Percentiles rank a stretch among this genome's conserved stretches.
phyloP scores from a whole-genome alignment of 2,113 vertebrate species.

The Nothobranchius furzeri region DNA sequence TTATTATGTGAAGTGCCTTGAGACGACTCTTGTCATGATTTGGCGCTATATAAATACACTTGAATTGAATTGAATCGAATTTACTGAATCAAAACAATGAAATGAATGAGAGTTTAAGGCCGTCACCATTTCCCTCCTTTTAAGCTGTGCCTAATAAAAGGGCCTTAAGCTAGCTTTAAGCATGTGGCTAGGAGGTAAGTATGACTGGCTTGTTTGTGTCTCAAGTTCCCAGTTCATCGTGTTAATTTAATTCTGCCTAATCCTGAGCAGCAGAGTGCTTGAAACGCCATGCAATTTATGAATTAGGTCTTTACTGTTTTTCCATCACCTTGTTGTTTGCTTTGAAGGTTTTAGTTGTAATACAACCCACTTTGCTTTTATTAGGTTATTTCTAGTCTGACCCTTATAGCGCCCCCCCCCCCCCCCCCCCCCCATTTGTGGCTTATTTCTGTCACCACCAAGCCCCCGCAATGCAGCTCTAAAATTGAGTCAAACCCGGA shows the following conservation, averaged over 20 bases:
- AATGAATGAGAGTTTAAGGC: neutral
- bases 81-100: too few relatives aligned
- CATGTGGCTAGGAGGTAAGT: neutral
- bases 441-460: slow-evolving; percentile 44
- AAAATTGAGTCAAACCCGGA: too few relatives aligned
- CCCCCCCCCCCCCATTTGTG: slow-evolving; percentile 22
- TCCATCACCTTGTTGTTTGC: neutral
- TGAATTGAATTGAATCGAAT: too few relatives aligned
- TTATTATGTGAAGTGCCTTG: too few relatives aligned
- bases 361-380: slow-evolving; percentile 6
- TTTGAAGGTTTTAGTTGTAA: neutral
- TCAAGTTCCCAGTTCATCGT: neutral
- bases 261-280: neutral
- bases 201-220: neutral
- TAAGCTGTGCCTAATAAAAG: neutral
- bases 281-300: neutral
- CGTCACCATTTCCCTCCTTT: neutral
- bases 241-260: neutral
- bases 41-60: too few relatives aligned
- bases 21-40: too few relatives aligned
- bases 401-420: too few relatives aligned
- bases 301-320: neutral
- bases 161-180: neutral
- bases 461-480: too few relatives aligned
- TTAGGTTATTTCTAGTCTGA: slow-evolving; percentile 11